A percentile compares a stretch with the other conserved stretches of the same genome.
phyloP scores from a whole-genome alignment of 2,113 vertebrate genomes.

The Stegostoma tigrinum region DNA sequence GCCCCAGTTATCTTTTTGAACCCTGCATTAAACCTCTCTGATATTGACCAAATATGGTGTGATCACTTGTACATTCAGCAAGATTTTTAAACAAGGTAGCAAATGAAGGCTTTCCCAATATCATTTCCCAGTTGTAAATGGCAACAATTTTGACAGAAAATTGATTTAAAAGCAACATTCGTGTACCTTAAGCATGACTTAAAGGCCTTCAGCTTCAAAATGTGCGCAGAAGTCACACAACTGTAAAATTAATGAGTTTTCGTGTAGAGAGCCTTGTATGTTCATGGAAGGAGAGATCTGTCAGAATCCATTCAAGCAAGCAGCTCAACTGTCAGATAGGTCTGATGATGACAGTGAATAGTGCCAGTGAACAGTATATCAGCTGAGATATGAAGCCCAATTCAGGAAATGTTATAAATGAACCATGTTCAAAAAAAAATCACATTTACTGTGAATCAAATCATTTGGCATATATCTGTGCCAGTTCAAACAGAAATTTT shows the following conservation, averaged over 20 bases:
- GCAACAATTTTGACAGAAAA: not conserved
- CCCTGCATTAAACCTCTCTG: not conserved
- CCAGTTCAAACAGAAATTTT: not conserved
- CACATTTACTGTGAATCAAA: not conserved
- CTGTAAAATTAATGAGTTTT: not conserved
- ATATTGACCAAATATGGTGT: not conserved
- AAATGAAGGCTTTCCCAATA: not conserved
- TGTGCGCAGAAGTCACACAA: not conserved
- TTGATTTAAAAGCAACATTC: not conserved
- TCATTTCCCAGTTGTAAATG: not conserved
- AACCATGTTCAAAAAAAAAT: not conserved
- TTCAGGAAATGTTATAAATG: slow-evolving; percentile 1
- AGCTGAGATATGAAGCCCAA: not conserved
- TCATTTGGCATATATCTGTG: not conserved
- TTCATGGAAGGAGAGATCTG: not conserved
- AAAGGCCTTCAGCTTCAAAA: not conserved
- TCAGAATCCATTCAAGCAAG: not conserved
- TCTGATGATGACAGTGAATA: not conserved
- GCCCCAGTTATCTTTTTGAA: not conserved
- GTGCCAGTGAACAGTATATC: not conserved
- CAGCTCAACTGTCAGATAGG: not conserved
- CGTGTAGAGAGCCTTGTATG: not conserved
- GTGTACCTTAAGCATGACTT: not conserved
- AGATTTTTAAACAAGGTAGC: not conserved
- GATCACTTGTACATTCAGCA: not conserved